phyloP scores from a whole-genome alignment of 1,140 invertebrate genomes.

The Triops cancriformis region DNA sequence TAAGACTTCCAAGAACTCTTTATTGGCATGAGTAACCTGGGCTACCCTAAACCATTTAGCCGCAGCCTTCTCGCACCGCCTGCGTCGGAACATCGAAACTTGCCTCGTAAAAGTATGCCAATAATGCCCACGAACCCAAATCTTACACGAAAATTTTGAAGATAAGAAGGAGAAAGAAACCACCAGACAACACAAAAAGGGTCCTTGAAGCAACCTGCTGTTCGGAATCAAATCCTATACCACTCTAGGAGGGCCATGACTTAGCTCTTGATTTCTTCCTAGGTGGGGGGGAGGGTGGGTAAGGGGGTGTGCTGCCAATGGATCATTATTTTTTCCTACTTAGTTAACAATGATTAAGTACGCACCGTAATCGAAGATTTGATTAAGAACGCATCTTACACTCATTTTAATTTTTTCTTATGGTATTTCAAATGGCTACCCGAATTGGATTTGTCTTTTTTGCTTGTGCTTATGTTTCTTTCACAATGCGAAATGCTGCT shows the following conservation, averaged over 20 bases:
- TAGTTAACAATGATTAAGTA: neutral
- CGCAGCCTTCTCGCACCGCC: neutral
- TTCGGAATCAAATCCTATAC: neutral
- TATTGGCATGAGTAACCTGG: neutral
- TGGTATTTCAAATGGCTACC: neutral
- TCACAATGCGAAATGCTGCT: neutral
- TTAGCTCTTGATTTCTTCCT: neutral
- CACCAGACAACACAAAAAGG: neutral
- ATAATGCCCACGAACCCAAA: neutral
- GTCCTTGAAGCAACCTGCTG: conserved; percentile 12
- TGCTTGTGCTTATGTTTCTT: neutral
- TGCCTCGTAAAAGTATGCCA: neutral
- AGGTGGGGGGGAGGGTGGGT: no score
- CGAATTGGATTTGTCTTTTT: neutral
- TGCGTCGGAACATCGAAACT: neutral
- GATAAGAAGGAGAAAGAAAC: neutral
- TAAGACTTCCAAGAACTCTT: neutral
- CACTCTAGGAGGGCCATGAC: neutral
- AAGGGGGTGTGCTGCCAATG: neutral
- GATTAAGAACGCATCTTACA: neutral
- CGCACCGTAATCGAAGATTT: neutral
- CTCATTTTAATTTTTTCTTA: neutral
- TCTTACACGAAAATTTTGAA: neutral
- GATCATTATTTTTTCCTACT: neutral
- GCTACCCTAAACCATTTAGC: neutral